phyloP scores from a whole-genome alignment of 1,140 invertebrate genomes.

The Periplaneta americana region DNA sequence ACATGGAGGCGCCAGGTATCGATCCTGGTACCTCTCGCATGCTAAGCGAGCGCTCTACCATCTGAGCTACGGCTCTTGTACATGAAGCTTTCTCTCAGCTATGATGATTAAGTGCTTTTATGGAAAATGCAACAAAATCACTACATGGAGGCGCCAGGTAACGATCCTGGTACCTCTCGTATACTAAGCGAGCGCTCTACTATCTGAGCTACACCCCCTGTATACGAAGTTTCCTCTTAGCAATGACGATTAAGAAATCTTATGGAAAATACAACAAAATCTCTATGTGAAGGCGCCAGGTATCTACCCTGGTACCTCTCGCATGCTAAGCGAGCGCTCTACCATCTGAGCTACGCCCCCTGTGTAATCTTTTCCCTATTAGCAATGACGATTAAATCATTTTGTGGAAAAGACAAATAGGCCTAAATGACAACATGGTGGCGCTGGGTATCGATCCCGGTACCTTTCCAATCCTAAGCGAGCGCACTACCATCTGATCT shows the following conservation, averaged over 20 bases:
- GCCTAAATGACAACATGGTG: no score
- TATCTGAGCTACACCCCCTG: constrained; percentile 16
- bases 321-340: constrained; percentile 14
- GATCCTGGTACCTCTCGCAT: constrained; percentile 20
- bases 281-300: no score
- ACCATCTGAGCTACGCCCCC: constrained; percentile 15
- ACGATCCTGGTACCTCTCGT: constrained; percentile 15
- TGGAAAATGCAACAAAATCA: no score
- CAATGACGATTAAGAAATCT: no score
- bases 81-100: no score
- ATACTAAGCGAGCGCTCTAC: constrained; percentile 17
- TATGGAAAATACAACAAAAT: no score
- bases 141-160: constrained; percentile 10
- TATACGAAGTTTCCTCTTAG: no score
- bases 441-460: constrained; percentile 15
- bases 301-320: constrained; percentile 13
- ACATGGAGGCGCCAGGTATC: constrained; percentile 20
- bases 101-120: no score
- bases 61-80: constrained; percentile 20
- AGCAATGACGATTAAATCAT: no score
- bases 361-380: no score
- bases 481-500: constrained; percentile 10
- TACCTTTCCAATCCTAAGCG: constrained; percentile 9
- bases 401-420: no score
- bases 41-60: constrained; percentile 21